Conservation (phyloP, 2,113 vertebrate species). For the Scortum barcoo region DNA sequence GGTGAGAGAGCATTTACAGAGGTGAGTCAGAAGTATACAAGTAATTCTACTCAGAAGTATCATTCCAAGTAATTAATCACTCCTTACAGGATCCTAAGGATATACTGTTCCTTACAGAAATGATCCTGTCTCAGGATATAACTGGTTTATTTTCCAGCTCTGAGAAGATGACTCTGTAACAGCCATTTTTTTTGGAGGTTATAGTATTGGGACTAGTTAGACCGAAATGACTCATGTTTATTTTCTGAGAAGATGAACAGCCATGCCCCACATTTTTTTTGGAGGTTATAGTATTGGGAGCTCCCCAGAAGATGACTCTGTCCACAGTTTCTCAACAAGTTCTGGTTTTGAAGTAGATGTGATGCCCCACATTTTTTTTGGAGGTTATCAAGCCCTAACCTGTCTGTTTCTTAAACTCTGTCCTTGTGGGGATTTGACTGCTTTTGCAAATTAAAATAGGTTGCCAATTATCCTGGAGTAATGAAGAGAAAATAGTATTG, state of each 20-base stretch:
- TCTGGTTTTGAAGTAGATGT: conserved; percentile 7
- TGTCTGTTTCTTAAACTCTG: conserved; percentile 34
- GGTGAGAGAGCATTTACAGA: conserved; percentile 59
- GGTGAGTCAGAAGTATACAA: conserved; percentile 71
- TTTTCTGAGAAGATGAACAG: too few relatives aligned
- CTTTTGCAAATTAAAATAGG: conserved; percentile 54
- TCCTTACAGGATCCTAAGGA: conserved; percentile 39
- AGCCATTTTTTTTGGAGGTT: background rate
- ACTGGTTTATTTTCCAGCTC: conserved; percentile 26
- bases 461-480: conserved; percentile 50
- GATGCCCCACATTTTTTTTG: too few relatives aligned
- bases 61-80: conserved; percentile 76
- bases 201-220: conserved; percentile 16
- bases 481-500: conserved; percentile 40
- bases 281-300: too few relatives aligned
- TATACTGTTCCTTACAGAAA: too few relatives aligned
- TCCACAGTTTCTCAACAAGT: conserved; percentile 28
- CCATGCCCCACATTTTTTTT: too few relatives aligned
- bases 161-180: conserved; percentile 25
- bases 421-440: conserved; percentile 28
- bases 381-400: conserved; percentile 33
- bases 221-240: conserved; percentile 5
- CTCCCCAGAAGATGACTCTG: conserved; percentile 1
- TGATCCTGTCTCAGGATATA: too few relatives aligned
- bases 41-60: too few relatives aligned